phyloP scores from a whole-genome alignment of 1,140 invertebrate species.

The Drosophila prosaltans region DNA sequence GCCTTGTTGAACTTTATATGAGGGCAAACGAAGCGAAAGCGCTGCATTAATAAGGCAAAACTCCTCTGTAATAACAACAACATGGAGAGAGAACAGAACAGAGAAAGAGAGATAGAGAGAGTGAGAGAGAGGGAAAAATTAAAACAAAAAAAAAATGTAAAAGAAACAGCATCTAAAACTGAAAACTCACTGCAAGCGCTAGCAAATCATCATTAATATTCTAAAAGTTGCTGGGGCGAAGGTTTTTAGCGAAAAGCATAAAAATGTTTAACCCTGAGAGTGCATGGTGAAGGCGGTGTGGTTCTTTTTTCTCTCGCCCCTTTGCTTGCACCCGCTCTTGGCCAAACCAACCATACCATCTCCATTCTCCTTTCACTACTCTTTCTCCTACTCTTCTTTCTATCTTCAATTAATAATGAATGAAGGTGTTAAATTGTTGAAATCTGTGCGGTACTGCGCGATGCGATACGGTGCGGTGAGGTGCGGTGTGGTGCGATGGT shows the following conservation, averaged over 20 bases:
- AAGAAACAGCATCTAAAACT: slow-evolving; percentile 29
- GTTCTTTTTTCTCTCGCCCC: too few relatives aligned
- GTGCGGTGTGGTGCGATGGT: slow-evolving; percentile 10
- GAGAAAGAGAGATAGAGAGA: not conserved
- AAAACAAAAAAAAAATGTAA: slow-evolving; percentile 4
- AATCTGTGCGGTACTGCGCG: slow-evolving; percentile 61
- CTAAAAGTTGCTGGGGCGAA: slow-evolving; percentile 72
- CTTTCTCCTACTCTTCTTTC: slow-evolving; percentile 34
- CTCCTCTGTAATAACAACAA: slow-evolving; percentile 27
- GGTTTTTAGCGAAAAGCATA: slow-evolving; percentile 59
- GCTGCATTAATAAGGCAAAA: slow-evolving; percentile 60
- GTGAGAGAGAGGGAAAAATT: not conserved
- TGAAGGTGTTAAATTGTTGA: slow-evolving; percentile 80
- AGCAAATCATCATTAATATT: slow-evolving; percentile 78
- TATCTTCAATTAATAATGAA: slow-evolving; percentile 80
- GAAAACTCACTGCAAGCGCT: slow-evolving; percentile 39
- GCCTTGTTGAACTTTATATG: slow-evolving; percentile 49
- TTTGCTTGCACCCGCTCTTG: too few relatives aligned
- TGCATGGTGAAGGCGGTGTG: not conserved
- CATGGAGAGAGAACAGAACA: not conserved
- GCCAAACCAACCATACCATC: too few relatives aligned
- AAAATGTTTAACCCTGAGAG: slow-evolving; percentile 33
- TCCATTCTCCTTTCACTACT: too few relatives aligned
- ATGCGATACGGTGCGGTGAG: not conserved
- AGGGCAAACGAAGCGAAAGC: slow-evolving; percentile 2